Evolutionary conservation across 2,113 vertebrate species (phyloP), one percentile per base, ranked within the genome.

Genomic region (Sphyrna mokarran): DNA sequence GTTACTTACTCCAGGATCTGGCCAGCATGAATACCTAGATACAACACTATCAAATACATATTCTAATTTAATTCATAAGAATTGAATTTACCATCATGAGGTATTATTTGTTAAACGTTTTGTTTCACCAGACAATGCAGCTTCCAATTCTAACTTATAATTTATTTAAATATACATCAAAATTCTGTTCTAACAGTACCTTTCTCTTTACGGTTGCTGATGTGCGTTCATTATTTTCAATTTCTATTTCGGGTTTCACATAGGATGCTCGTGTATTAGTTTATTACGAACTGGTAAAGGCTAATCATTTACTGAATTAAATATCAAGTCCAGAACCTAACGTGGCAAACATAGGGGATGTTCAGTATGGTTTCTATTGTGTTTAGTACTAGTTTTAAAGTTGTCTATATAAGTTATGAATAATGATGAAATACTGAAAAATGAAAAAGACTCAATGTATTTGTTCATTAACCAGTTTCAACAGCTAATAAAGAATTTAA

Each of bases 351-450:
- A 95, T 48, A 70, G 26, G 37, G 68, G 10, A 48, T 54, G 37
- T 69, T 69, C 91, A 69, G 68, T 43, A 70, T 23, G 10, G 40
- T 48, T 48, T 48, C 37, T 72, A 26, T 66, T 66, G 16, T 83
- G 80, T 83, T 83, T 89, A 61, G 26, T 89, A 33, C 13, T 13
- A 29, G 86, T 29, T 90, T 0, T 33, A 63, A 90, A 29, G 29
- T 90, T 63, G 63, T 90, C 11, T 90, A 61, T 94, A 23, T 94
- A 70, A 95, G 43, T 72, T 70, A 70, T 48, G 68, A 72, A 95
- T 22, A 95, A 23, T 29, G 14, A 95, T 43, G 72, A 54, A 26
- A 33, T 23, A 72, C 4, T 43, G 68, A 72, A 95, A 54, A 95
- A 14, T 61, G 87, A 5, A 90, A 5, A 10, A 33, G 18, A 43